Percentiles rank a stretch among this genome's conserved stretches.
Conservation (phyloP, 2,113 vertebrate genomes). For the Rhinichthys klamathensis region DNA sequence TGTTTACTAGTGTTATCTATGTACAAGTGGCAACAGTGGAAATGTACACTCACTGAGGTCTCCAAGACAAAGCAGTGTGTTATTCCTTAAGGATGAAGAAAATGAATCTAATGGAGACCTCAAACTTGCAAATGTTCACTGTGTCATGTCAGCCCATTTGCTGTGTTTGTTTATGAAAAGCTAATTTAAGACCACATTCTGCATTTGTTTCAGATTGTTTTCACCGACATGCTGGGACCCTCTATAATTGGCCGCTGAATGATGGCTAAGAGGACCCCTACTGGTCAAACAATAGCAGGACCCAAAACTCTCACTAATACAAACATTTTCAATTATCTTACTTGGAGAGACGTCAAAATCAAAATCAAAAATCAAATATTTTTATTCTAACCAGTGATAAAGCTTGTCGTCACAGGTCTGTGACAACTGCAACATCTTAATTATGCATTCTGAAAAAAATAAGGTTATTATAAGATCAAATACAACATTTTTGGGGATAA, state of each 20-base stretch:
- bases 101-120: not conserved
- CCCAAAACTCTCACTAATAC: not conserved
- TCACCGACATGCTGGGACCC: constrained; percentile 21
- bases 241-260: constrained; percentile 50
- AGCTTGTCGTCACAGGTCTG: not conserved
- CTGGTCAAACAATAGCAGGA: constrained; percentile 54
- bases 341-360: not conserved
- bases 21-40: not conserved
- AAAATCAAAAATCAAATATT: not conserved
- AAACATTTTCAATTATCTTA: not conserved
- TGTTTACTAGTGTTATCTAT: constrained; percentile 29
- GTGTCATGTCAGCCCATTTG: constrained; percentile 7
- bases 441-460: no score
- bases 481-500: not conserved
- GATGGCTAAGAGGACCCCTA: constrained; percentile 54
- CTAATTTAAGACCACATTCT: constrained; percentile 13
- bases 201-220: constrained; percentile 41
- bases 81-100: not conserved
- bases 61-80: not conserved
- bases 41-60: constrained; percentile 7
- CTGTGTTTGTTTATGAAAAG: constrained; percentile 23
- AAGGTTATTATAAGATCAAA: not conserved
- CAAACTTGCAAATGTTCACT: not conserved
- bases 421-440: not conserved
- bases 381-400: not conserved